Conservation (phyloP, 2,113 vertebrate genomes). For the Dermatemys mawii region DNA sequence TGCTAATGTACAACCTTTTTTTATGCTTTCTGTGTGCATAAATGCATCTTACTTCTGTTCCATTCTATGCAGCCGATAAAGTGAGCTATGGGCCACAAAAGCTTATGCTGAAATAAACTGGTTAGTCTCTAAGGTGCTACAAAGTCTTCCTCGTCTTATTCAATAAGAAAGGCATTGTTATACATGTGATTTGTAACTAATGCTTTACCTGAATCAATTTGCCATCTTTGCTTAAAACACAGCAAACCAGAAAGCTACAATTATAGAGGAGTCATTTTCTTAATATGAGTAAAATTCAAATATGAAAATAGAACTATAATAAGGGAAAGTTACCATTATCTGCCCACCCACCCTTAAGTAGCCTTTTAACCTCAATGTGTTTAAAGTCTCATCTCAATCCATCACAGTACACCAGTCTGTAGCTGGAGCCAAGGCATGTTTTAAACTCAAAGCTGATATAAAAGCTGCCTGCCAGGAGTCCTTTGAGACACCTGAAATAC, state of each 20-base stretch:
- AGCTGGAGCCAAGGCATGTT: constrained; percentile 35
- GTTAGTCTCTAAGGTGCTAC: no score
- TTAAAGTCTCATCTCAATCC: constrained; percentile 45
- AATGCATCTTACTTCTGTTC: no score
- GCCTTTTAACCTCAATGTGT: constrained; percentile 51
- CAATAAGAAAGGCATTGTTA: neutral
- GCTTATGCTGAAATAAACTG: no score
- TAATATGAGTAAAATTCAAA: constrained; percentile 24
- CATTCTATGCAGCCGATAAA: no score
- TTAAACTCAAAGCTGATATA: constrained; percentile 58
- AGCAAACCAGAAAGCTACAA: constrained; percentile 21
- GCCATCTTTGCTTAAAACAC: neutral
- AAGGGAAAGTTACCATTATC: constrained; percentile 36
- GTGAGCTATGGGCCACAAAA: no score
- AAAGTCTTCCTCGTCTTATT: no score
- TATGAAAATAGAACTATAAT: constrained; percentile 17
- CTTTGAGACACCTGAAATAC: constrained; percentile 60
- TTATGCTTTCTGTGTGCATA: no score
- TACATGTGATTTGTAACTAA: neutral
- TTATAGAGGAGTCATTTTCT: constrained; percentile 23
- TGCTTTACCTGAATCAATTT: constrained; percentile 4
- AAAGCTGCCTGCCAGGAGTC: constrained; percentile 31
- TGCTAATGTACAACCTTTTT: no score
- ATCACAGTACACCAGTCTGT: neutral
- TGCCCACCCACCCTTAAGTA: constrained; percentile 64